phyloP scores from a whole-genome alignment of 2,113 vertebrate species.

The Reinhardtius hippoglossoides region DNA sequence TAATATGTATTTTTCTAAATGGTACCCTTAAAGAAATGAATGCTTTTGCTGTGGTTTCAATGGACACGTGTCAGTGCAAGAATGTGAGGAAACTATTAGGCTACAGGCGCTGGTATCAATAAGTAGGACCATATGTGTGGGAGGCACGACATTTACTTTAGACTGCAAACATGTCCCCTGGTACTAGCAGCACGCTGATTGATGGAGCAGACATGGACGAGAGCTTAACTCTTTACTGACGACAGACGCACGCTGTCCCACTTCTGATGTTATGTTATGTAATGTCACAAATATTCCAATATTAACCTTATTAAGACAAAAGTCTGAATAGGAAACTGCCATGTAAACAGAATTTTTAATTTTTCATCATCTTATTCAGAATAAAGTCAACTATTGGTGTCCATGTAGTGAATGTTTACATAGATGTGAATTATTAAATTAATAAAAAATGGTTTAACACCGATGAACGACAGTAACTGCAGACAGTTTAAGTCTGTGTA shows the following conservation, averaged over 20 bases:
- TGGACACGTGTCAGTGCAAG: background rate
- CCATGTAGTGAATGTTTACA: too few species aligned
- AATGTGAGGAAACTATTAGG: conserved; percentile 33
- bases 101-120: conserved; percentile 12
- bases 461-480: too few species aligned
- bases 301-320: too few species aligned
- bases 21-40: background rate
- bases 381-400: too few species aligned
- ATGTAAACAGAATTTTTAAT: too few species aligned
- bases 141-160: conserved; percentile 22
- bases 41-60: conserved; percentile 11
- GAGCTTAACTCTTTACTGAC: conserved; percentile 27
- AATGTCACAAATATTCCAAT: background rate
- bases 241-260: background rate
- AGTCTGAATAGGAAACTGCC: too few species aligned
- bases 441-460: too few species aligned
- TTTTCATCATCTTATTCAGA: too few species aligned
- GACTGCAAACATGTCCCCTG: conserved; percentile 8
- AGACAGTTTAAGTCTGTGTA: too few species aligned
- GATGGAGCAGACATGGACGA: conserved; percentile 20
- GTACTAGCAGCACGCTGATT: conserved; percentile 21
- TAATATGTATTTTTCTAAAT: background rate
- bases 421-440: too few species aligned
- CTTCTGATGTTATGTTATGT: background rate
- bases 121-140: conserved; percentile 54